phyloP scores from a whole-genome alignment of 2,113 vertebrate genomes.

The Phainopepla nitens region DNA sequence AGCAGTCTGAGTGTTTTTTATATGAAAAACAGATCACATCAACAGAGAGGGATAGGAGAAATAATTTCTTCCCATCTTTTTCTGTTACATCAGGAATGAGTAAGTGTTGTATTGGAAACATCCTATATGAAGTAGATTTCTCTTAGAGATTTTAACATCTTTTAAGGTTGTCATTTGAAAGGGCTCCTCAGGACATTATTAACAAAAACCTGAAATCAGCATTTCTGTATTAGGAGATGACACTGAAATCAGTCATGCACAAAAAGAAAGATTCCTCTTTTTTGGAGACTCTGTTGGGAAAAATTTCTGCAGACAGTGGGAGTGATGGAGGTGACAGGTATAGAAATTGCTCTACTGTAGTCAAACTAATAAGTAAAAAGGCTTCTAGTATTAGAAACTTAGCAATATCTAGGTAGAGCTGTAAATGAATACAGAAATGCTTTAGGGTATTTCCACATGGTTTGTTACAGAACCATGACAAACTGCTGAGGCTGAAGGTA shows the following conservation, averaged over 20 bases:
- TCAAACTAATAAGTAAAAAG: background rate
- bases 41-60: background rate
- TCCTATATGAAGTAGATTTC: background rate
- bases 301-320: background rate
- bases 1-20: background rate
- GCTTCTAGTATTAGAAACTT: background rate
- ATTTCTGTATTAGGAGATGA: background rate
- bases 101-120: background rate
- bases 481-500: background rate
- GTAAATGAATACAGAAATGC: background rate
- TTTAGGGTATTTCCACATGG: accelerated
- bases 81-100: background rate
- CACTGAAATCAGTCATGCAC: background rate
- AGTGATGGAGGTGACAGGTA: background rate
- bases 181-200: background rate
- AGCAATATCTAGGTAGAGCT: background rate
- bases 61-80: background rate
- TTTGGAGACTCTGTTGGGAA: background rate
- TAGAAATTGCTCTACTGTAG: background rate
- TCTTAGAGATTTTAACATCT: background rate
- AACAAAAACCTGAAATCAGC: background rate
- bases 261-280: background rate
- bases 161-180: background rate
- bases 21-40: background rate
- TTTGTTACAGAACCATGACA: background rate